These are phyloP conservation scores for Drymodes brunneopygia DNA, from an alignment of 2,113 vertebrate genomes.

Conservation along the genomic window DNA sequence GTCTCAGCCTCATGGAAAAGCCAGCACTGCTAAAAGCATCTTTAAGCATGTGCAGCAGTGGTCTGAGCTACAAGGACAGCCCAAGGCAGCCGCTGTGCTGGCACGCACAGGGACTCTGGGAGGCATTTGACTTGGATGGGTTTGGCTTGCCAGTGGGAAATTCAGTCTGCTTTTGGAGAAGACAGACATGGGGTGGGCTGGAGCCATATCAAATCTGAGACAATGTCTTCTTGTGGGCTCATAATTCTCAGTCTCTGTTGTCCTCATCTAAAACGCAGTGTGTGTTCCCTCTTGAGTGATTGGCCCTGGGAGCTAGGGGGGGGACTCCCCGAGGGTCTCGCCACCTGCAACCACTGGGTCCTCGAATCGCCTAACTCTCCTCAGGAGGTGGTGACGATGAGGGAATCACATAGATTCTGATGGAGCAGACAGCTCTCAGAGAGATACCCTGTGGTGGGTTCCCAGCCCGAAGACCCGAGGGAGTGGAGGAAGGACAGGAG, in stretches of 20 bases:
- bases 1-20: neutral
- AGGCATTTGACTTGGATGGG: neutral
- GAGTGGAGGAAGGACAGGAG: too few species aligned
- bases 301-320: too few species aligned
- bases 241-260: neutral
- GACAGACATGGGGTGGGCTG: accelerated
- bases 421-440: too few species aligned
- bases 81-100: accelerated
- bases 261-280: too few species aligned
- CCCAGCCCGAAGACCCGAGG: too few species aligned
- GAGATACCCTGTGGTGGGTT: too few species aligned
- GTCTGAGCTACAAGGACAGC: neutral
- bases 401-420: too few species aligned
- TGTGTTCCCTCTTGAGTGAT: too few species aligned
- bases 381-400: too few species aligned
- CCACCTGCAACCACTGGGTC: too few species aligned
- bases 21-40: neutral
- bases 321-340: too few species aligned
- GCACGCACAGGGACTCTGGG: accelerated
- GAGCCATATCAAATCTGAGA: neutral
- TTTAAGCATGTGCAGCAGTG: neutral
- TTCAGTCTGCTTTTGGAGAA: neutral
- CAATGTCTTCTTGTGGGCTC: neutral
- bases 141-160: neutral
- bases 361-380: too few species aligned